These are phyloP conservation scores for Ephydatia muelleri DNA, from an alignment of 37 sponge, comb jelly and placozoan genomes.

Conservation along the genomic window DNA sequence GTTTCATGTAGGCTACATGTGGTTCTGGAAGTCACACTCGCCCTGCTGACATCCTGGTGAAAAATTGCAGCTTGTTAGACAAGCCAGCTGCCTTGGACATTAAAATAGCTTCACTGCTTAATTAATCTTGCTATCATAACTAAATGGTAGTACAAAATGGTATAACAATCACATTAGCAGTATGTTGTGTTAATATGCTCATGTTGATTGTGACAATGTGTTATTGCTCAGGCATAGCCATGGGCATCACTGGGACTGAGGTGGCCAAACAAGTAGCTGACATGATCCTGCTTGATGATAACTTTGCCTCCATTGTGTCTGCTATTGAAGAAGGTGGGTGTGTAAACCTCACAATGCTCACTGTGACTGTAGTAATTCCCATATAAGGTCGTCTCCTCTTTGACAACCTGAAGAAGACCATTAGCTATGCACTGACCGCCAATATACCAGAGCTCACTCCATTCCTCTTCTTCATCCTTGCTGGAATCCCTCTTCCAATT, in stretches of 20 bases:
- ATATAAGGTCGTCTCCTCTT: slow-evolving; percentile 69
- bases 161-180: too few relatives aligned
- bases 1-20: too few relatives aligned
- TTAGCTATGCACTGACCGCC: slow-evolving; percentile 82
- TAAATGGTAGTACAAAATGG: too few relatives aligned
- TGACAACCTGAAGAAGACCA: slow-evolving; percentile 91
- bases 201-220: not conserved
- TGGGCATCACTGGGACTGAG: slow-evolving; percentile 87
- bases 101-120: too few relatives aligned
- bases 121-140: too few relatives aligned
- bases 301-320: slow-evolving; percentile 90
- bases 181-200: too few relatives aligned
- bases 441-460: slow-evolving; percentile 89
- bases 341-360: too few relatives aligned
- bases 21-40: too few relatives aligned
- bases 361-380: not conserved
- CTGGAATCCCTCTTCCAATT: slow-evolving; percentile 74
- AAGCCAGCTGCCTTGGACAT: too few relatives aligned
- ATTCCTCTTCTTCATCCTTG: slow-evolving; percentile 77
- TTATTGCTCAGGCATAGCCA: slow-evolving; percentile 65
- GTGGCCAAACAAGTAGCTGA: slow-evolving; percentile 88
- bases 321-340: slow-evolving; percentile 74
- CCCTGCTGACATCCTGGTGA: too few relatives aligned
- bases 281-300: slow-evolving; percentile 89
- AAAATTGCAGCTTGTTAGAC: too few relatives aligned